Percentiles rank a stretch among this genome's conserved stretches.
These are phyloP conservation scores for Bombycilla garrulus DNA, from an alignment of 2,113 vertebrate species.

Conservation along the genomic window DNA sequence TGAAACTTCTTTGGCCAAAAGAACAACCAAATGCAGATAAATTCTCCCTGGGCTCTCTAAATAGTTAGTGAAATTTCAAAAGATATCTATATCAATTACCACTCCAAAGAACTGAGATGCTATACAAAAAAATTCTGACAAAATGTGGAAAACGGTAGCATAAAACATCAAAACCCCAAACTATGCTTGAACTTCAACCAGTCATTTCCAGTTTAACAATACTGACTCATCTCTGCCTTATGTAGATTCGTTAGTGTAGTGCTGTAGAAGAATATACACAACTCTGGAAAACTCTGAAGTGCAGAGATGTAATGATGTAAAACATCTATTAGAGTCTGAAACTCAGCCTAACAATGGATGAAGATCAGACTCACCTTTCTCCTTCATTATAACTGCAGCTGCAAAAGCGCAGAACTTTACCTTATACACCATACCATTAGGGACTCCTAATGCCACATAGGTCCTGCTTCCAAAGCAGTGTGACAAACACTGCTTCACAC, in stretches of 20 bases:
- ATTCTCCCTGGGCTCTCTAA: background rate
- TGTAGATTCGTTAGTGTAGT: background rate
- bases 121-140: background rate
- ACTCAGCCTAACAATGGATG: background rate
- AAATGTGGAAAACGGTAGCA: background rate
- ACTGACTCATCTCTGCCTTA: background rate
- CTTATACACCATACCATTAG: background rate
- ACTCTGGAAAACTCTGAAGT: background rate
- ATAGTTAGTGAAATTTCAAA: background rate
- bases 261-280: background rate
- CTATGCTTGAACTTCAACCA: background rate
- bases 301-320: background rate
- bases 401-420: background rate
- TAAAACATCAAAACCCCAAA: background rate
- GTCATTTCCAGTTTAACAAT: constrained; percentile 7
- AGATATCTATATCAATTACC: background rate
- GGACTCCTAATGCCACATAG: background rate
- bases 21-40: background rate
- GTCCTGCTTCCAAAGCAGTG: background rate
- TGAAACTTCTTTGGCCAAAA: background rate
- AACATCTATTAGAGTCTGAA: background rate
- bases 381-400: background rate
- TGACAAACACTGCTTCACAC: background rate
- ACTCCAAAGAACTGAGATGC: background rate
- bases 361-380: background rate